Base-by-base conservation (phyloP, 2,888 invertebrate genomes). In the Blastobasis adustella region DNA sequence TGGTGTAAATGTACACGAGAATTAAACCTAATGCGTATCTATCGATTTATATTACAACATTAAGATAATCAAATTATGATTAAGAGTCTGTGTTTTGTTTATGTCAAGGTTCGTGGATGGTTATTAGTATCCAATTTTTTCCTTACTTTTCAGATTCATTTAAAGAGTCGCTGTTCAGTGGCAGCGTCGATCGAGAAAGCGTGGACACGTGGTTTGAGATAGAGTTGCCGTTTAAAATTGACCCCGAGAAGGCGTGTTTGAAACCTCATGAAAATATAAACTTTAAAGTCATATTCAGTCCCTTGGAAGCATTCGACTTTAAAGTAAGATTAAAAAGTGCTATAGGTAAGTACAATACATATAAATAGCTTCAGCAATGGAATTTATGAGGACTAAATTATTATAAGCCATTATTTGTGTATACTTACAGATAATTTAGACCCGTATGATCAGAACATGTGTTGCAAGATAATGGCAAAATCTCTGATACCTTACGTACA, bases 401-500 rank as follows among this genome's bases (percentile, higher is more conserved):
- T 23, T 23, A 23, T 23, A 23, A 3, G 3, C 23, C 23, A 23
- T n/a, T n/a, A n/a, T n/a, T n/a, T n/a, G n/a, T 23, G 23, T 52
- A n/a, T 50, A 43, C 6, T 47, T 44, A 5, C 73, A 73, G 90
- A 90, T 51, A 83, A 87, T 59, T 75, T 92, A 43, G 82, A 79
- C 56, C 90, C 91, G 42, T 84, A 84, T 43, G 89, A 92, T 50
- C 80, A 85, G 55, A 91, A 91, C 62, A 73, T 90, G 49, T 60
- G 78, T 37, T 90, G 91, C 41, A 73, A 77, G 43, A 72, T 93
- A 44, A 76, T 71, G 45, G 94, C 90, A 0, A 90, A 89, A 61
- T 92, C 93, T 56, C 64, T 93, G 49, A 82, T 93, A 56, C 93
- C 94, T 0, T 91, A 91, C 62, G 93, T 92, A 63, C 93, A 94